Evolutionary conservation across 2,113 vertebrate species (phyloP).

Genomic region (Passer domesticus): DNA sequence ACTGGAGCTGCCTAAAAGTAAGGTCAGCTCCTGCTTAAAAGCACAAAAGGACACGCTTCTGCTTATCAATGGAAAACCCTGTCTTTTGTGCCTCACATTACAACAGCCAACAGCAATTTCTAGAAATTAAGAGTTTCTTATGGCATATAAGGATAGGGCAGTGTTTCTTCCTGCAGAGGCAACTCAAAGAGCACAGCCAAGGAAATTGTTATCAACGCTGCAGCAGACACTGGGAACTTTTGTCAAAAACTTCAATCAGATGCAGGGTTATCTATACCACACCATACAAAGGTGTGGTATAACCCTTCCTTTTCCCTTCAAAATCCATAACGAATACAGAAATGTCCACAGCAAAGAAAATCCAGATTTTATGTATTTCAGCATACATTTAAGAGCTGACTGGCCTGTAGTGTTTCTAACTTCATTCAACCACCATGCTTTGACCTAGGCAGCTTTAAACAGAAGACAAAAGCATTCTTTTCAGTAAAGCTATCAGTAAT

Average conservation of each 20-base stretch:
- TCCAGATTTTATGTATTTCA: background rate
- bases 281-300: rapidly evolving
- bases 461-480: background rate
- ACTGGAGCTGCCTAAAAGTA: background rate
- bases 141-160: background rate
- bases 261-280: background rate
- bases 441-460: background rate
- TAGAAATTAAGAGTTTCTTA: background rate
- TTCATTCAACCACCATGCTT: background rate
- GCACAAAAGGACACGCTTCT: background rate
- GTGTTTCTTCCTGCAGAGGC: background rate
- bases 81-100: background rate
- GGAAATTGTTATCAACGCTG: background rate
- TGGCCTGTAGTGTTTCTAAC: background rate
- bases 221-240: background rate
- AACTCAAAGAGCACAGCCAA: background rate
- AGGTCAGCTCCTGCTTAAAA: background rate
- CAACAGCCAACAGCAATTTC: background rate
- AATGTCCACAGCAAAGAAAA: background rate
- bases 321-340: background rate
- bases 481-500: background rate
- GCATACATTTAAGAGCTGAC: background rate
- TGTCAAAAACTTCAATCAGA: background rate
- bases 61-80: background rate
- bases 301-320: background rate